These are phyloP conservation scores for Piscicola geometra DNA, from an alignment of 2,888 invertebrate genomes.

Conservation along the genomic window DNA sequence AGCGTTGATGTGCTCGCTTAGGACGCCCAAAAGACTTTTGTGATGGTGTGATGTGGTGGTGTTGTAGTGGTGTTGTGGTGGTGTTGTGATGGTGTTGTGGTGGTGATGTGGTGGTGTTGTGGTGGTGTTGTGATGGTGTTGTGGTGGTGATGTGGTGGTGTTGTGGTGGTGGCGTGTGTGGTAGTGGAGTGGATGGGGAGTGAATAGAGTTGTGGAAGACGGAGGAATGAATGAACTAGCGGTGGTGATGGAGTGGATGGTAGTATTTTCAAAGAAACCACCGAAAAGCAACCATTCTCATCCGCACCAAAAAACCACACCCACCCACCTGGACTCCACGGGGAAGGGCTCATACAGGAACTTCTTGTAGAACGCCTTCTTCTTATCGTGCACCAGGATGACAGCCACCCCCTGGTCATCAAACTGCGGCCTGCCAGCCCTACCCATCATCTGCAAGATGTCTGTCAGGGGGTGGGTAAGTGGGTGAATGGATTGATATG, in stretches of 20 bases:
- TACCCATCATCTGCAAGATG: conserved; percentile 98
- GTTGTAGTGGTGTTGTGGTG: too few species aligned
- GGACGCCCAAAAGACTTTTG: conserved; percentile 73
- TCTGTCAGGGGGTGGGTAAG: conserved; percentile 59
- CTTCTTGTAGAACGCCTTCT: conserved; percentile 97
- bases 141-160: too few species aligned
- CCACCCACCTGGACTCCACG: conserved; percentile 73
- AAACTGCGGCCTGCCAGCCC: conserved; percentile 94
- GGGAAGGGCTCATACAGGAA: conserved; percentile 99
- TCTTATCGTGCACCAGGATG: conserved; percentile 79
- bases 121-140: too few species aligned
- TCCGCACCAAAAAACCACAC: neutral
- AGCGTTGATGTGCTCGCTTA: conserved; percentile 95
- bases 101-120: too few species aligned
- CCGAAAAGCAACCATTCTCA: neutral
- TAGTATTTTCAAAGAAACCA: neutral
- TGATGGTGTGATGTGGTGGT: too few species aligned
- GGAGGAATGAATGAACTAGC: too few species aligned
- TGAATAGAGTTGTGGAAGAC: too few species aligned
- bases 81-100: too few species aligned
- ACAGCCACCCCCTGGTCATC: conserved; percentile 75
- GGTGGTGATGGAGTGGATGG: neutral
- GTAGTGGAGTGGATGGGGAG: too few species aligned
- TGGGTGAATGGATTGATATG: too few species aligned
- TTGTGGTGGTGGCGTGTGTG: too few species aligned